Conservation (phyloP, 53 echinoderm and acorn worm species). For the Crossaster papposus region DNA sequence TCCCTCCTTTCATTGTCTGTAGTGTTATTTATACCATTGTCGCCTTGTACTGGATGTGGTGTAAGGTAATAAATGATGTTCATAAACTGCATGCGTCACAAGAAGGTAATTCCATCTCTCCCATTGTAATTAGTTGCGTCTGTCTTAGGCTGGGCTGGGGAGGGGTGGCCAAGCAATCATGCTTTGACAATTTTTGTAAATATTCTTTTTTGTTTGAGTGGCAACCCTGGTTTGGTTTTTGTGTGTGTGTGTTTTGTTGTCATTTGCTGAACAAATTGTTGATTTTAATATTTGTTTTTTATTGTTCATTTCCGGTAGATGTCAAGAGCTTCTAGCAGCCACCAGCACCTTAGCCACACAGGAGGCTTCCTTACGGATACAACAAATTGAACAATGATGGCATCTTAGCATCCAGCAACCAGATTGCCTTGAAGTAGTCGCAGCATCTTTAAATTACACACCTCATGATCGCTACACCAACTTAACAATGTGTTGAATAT, state of each 20-base stretch:
- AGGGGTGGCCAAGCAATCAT: background rate
- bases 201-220: no score
- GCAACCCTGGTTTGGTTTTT: background rate
- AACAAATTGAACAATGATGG: slow-evolving; percentile 67
- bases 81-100: slow-evolving; percentile 38
- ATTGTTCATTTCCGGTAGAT: slow-evolving; percentile 56
- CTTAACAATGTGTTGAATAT: no score
- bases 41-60: background rate
- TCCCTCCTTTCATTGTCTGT: background rate
- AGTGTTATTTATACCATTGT: background rate
- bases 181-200: no score
- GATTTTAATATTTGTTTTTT: no score
- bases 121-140: background rate
- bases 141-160: background rate
- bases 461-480: no score
- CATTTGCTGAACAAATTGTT: no score
- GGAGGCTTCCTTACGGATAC: slow-evolving; percentile 82
- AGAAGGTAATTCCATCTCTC: background rate
- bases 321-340: slow-evolving; percentile 81
- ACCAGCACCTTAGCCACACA: slow-evolving; percentile 81
- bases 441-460: no score
- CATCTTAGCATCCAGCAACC: background rate
- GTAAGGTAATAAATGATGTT: slow-evolving; percentile 46
- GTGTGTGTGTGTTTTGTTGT: background rate
- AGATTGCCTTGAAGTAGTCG: background rate